Base-by-base conservation (phyloP, 2,888 invertebrate genomes). In the Patella caerulea region DNA sequence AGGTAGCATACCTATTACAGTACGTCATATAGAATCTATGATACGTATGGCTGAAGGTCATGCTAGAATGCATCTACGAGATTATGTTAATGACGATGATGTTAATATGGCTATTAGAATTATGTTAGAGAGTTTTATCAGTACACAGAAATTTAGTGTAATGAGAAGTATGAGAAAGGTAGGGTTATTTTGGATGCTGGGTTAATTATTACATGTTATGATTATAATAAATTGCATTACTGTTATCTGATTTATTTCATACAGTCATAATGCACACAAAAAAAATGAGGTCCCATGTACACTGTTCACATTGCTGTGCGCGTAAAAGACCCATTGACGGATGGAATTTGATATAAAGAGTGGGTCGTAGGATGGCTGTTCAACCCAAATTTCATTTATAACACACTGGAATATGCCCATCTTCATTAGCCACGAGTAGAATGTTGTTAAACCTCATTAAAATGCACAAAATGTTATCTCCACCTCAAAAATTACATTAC, bases 31-130 rank as follows among this genome's bases (percentile, higher is more conserved):
- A 84, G 99, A 99, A 93, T 96, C 96, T 91, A 97, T 99, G 92
- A 98, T 99, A 86, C 95, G 99, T 71, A 97, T 99, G 96, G 94
- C 98, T 0, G 99, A 99, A 92, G 97, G 99, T 0, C 96, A 98
- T 92, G 99, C 99, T 0, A 95, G 96, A 81, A 96, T 99, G 94
- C 98, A 99, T 93, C 93, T 99, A 45, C 94, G 99, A 0, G 95
- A 96, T 85, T 96, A 95, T 87, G 93, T 93, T 19, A 92, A 91
- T 78, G 99, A 99, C 88, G 96, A 96, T 80, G 99, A 99, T 92
- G 97, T 99, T 14, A 98, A 98, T 92, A 95, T 98, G 94, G 98
- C 99, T 54, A 98, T 99, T 81, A 94, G 98, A 77, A 97, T 98
- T 93, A 96, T 98, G 95, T 93, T 99, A 77, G 99, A 99, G 92